Percentiles rank a stretch among this genome's conserved stretches.
These are phyloP conservation scores for Carposina sasakii DNA, from an alignment of 1,140 invertebrate species.

Conservation along the genomic window DNA sequence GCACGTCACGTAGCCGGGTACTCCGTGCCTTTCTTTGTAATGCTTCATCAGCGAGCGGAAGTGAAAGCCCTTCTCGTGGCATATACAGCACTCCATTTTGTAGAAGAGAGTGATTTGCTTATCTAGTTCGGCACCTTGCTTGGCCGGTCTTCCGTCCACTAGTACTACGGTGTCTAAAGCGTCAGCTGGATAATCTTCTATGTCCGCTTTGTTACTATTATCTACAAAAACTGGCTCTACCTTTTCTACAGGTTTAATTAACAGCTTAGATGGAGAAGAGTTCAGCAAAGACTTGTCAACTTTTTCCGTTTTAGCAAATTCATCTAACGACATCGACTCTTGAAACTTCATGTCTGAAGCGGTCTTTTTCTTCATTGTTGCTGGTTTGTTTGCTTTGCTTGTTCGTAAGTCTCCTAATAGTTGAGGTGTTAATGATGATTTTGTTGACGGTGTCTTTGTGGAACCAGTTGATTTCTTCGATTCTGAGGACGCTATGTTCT, in stretches of 20 bases:
- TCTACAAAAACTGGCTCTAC: too few species aligned
- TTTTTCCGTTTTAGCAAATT: constrained; percentile 50
- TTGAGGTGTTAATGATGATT: constrained; percentile 30
- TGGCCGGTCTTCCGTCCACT: constrained; percentile 55
- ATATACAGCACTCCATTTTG: constrained; percentile 66
- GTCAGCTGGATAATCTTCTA: constrained; percentile 19
- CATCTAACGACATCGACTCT: constrained; percentile 60
- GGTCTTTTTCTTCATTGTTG: constrained; percentile 35
- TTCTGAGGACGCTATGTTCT: constrained; percentile 22
- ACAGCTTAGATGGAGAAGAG: too few species aligned
- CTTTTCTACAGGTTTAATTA: too few species aligned
- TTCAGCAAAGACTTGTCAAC: constrained; percentile 51
- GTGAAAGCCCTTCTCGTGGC: constrained; percentile 53
- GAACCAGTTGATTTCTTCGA: constrained; percentile 5
- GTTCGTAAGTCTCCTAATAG: constrained; percentile 46
- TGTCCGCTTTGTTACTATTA: too few species aligned
- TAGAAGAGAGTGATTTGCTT: constrained; percentile 63
- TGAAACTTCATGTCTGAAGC: constrained; percentile 47
- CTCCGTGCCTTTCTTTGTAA: constrained; percentile 62
- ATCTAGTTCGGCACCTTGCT: constrained; percentile 52
- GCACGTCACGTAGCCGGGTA: constrained; percentile 61
- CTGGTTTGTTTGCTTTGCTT: constrained; percentile 22
- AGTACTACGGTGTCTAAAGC: constrained; percentile 49
- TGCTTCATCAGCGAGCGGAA: constrained; percentile 62
- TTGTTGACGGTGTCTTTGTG: constrained; percentile 8